Base-by-base conservation (phyloP, 2,797 vertebrate genomes). In the Pelochelys cantorii region DNA sequence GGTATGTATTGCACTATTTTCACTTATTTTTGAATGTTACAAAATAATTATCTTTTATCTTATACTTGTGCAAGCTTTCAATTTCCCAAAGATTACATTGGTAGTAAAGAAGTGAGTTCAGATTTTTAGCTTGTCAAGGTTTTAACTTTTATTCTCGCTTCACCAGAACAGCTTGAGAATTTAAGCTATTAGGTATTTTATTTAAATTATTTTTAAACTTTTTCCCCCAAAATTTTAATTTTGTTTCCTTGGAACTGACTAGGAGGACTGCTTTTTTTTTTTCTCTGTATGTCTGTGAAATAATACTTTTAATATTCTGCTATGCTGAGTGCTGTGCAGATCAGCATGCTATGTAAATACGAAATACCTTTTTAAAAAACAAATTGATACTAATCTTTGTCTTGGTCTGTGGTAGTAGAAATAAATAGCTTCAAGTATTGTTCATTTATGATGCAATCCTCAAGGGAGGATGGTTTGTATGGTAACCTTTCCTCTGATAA, bases 1-100 rank as follows among this genome's bases (percentile, higher is more conserved):
- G 99, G 99, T 99, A 98, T 97, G 99, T 99, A 97, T 84, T 74
- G 7, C 37, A 57, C 54, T 37, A 53, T 8, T 90, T 11, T 92
- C 56, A 92, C 86, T 53, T 27, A 52, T 83, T n/a, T 52, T n/a
- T 52, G 74, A 84, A 62, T 31, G 13, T 57, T 80, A 11, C 1
- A 6, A 52, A 93, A 3, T 0, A 57, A 27, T 5, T 68, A 5
- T 0, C 0, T 20, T 80, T 5, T 4, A 8, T 85, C 88, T 93
- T 79, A 11, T 29, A 23, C 62, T 53, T 65, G 3, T 48, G n/a
- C 23, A 53, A 86, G 34, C 68, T 71, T 71, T 71, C 68, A 37
- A 34, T 71, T 71, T 71, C 34, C 34, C 68, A 37, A 71, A 12
- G 34, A 5, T 68, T 68, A 68, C 65, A 34, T 34, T 18, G 8